A percentile compares a stretch with the other conserved stretches of the same genome.
phyloP scores from a whole-genome alignment of 2,113 vertebrate species.

The Bubo bubo region DNA sequence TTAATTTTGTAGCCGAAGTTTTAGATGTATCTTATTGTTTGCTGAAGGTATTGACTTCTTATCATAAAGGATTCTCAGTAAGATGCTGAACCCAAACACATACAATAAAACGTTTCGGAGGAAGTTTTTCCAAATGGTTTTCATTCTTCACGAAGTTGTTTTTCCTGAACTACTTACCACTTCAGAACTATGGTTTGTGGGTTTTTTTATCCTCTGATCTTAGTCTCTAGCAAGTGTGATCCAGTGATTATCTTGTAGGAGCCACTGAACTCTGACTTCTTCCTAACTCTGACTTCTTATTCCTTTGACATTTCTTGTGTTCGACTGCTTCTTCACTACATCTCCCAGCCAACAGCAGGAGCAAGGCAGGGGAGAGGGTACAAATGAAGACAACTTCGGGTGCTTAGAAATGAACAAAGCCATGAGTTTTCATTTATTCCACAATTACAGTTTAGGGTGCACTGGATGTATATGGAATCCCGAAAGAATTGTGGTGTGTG shows the following conservation, averaged over 20 bases:
- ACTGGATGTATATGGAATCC: background rate
- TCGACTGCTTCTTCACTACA: background rate
- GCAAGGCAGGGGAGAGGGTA: background rate
- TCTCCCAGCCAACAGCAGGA: background rate
- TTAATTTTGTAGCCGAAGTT: background rate
- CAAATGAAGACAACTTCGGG: background rate
- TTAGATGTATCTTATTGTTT: background rate
- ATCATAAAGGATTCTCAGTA: background rate
- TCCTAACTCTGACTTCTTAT: background rate
- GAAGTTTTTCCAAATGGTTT: background rate
- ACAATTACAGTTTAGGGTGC: background rate
- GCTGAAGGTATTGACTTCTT: background rate
- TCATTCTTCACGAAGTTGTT: background rate
- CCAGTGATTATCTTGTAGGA: background rate
- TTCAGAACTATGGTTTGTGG: background rate
- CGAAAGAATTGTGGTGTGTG: background rate
- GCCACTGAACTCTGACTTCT: conserved; percentile 3
- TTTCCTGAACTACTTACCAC: background rate
- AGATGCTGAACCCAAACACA: background rate
- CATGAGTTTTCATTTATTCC: background rate
- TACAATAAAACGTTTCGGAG: background rate
- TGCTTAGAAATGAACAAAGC: background rate
- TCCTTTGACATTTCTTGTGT: background rate
- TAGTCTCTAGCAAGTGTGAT: background rate
- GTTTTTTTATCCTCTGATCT: background rate